Evolutionary conservation across 1,140 invertebrate species (phyloP).

Genomic region (Andricus grossulariae): DNA sequence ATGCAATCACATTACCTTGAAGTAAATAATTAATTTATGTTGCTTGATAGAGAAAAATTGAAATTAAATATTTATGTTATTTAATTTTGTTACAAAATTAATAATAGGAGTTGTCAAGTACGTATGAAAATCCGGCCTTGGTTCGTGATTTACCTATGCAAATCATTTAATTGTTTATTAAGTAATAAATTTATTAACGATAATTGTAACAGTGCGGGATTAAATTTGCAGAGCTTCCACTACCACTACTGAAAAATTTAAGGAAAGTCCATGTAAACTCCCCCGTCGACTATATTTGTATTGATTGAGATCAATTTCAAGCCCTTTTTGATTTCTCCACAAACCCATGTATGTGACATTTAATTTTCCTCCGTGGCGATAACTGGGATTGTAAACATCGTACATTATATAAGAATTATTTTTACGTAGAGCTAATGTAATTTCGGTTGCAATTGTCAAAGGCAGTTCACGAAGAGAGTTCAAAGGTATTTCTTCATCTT

Average conservation of each 20-base stretch:
- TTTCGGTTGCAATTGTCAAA: conserved; percentile 48
- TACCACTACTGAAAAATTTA: conserved; percentile 76
- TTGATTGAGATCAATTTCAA: conserved; percentile 62
- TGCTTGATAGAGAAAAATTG: no score
- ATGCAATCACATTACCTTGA: no score
- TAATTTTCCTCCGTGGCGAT: conserved; percentile 44
- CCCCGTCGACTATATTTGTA: conserved; percentile 73
- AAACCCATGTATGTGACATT: conserved; percentile 74
- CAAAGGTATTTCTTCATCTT: conserved; percentile 37
- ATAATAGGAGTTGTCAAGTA: no score
- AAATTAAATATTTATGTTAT: no score
- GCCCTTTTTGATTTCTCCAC: conserved; percentile 63
- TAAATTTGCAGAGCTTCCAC: no score
- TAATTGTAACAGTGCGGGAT: no score
- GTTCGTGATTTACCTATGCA: not conserved
- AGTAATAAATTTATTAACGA: no score
- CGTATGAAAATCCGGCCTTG: no score
- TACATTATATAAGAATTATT: not conserved
- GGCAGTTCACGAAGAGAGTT: conserved; percentile 37
- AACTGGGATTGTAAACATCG: conserved; percentile 22
- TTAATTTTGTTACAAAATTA: no score
- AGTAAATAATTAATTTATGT: no score
- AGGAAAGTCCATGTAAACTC: conserved; percentile 74
- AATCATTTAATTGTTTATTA: not conserved
- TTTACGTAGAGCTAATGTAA: conserved; percentile 48